A percentile compares a stretch with the other conserved stretches of the same genome.
phyloP scores from a whole-genome alignment of 1,140 invertebrate species.

The Ectropis grisescens region DNA sequence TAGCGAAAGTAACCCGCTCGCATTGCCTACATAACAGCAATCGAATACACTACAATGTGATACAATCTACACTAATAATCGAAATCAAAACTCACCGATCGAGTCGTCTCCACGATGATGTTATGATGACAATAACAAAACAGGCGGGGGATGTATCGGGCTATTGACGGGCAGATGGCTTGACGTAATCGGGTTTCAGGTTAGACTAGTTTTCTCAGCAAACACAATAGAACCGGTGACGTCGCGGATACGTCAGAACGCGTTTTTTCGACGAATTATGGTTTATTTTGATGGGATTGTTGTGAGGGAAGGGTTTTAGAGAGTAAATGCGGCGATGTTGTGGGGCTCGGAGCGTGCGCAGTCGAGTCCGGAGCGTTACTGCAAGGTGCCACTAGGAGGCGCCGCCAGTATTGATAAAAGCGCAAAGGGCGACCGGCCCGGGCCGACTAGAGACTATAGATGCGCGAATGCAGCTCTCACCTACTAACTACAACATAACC shows the following conservation, averaged over 20 bases:
- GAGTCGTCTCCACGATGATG: conserved; percentile 21
- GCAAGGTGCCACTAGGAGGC: conserved; percentile 41
- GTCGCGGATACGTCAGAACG: conserved; percentile 12
- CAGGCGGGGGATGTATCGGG: conserved; percentile 15
- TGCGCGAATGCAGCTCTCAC: too few species aligned
- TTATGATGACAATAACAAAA: conserved; percentile 40
- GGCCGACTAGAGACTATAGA: too few species aligned
- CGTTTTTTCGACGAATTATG: neutral
- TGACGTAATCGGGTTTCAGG: conserved; percentile 30
- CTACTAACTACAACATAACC: too few species aligned
- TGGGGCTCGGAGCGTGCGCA: conserved; percentile 52
- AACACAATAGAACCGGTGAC: too few species aligned
- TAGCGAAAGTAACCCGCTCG: conserved; percentile 41
- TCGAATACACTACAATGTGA: conserved; percentile 15
- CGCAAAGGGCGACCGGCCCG: conserved; percentile 27
- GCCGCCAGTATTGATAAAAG: conserved; percentile 58
- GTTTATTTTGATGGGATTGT: conserved; percentile 22
- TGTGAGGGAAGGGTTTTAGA: conserved; percentile 36
- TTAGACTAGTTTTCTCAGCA: too few species aligned
- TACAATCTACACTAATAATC: too few species aligned
- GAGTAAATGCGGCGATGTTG: conserved; percentile 43
- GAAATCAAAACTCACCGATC: conserved; percentile 27
- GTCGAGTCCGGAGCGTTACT: conserved; percentile 32
- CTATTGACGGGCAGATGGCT: too few species aligned
- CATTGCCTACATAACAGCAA: conserved; percentile 13